A percentile compares a stretch with the other conserved stretches of the same genome.
These are phyloP conservation scores for Diorhabda elongata DNA, from an alignment of 1,140 invertebrate species.

Conservation along the genomic window DNA sequence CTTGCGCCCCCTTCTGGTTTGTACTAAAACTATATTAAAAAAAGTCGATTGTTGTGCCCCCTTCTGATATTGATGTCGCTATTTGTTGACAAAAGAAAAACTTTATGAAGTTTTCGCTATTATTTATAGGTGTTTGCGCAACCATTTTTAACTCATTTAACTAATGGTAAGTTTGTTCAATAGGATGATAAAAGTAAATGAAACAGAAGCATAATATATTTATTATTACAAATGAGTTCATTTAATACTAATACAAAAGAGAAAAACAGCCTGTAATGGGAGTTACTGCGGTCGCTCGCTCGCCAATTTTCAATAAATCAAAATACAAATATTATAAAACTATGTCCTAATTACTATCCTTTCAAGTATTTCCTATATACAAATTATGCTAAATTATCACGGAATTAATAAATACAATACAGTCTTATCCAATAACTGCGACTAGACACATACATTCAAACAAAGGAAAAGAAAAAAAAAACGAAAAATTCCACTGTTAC, in stretches of 20 bases:
- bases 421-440: constrained; percentile 28
- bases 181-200: too few species aligned
- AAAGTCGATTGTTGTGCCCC: too few species aligned
- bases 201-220: not conserved
- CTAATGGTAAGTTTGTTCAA: too few species aligned
- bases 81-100: too few species aligned
- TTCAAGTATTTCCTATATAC: constrained; percentile 22
- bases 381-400: constrained; percentile 23
- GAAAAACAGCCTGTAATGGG: not conserved
- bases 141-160: too few species aligned
- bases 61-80: too few species aligned
- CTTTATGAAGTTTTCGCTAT: too few species aligned
- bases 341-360: constrained; percentile 18
- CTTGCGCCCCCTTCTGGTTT: too few species aligned
- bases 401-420: constrained; percentile 26
- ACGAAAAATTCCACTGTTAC: not conserved
- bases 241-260: not conserved
- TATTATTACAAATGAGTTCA: not conserved
- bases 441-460: constrained; percentile 26
- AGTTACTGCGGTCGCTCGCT: not conserved
- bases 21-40: too few species aligned
- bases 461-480: not conserved
- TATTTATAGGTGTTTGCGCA: too few species aligned
- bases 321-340: constrained; percentile 32
- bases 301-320: not conserved